Percentiles rank a stretch among this genome's conserved stretches.
phyloP scores from a whole-genome alignment of 1,140 invertebrate genomes.

The Mesaphorura yosii region DNA sequence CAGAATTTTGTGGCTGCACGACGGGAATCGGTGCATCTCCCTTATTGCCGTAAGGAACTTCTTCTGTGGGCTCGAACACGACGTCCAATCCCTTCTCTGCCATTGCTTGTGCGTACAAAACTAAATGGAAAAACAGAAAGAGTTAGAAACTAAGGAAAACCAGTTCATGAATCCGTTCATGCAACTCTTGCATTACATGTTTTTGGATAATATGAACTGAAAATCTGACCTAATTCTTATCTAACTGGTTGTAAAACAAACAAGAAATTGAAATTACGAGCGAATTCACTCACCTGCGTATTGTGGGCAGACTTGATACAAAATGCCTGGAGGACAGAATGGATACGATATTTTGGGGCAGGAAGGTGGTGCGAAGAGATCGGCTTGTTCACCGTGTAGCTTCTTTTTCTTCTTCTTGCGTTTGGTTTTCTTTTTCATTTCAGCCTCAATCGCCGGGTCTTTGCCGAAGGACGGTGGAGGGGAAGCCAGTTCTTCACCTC shows the following conservation, averaged over 20 bases:
- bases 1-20: neutral
- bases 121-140: conserved; percentile 18
- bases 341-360: conserved; percentile 21
- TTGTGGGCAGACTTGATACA: conserved; percentile 29
- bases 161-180: too few relatives aligned
- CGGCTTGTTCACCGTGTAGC: conserved; percentile 21
- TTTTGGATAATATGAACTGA: too few relatives aligned
- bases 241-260: conserved; percentile 6
- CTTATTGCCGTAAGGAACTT: conserved; percentile 11
- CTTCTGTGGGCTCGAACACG: conserved; percentile 20
- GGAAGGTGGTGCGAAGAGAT: conserved; percentile 14
- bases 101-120: conserved; percentile 26
- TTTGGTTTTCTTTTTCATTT: conserved; percentile 29
- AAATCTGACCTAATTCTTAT: too few relatives aligned
- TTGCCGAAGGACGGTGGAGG: conserved; percentile 45
- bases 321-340: conserved; percentile 27
- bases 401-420: conserved; percentile 41
- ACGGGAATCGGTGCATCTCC: conserved; percentile 1
- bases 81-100: conserved; percentile 29
- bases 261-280: neutral
- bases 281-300: conserved; percentile 26
- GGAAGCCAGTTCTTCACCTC: conserved; percentile 50
- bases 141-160: conserved; percentile 2
- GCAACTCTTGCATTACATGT: neutral
- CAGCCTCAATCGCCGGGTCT: conserved; percentile 2